phyloP scores from a whole-genome alignment of 1,140 invertebrate species.

The Muscidifurax raptorellus region DNA sequence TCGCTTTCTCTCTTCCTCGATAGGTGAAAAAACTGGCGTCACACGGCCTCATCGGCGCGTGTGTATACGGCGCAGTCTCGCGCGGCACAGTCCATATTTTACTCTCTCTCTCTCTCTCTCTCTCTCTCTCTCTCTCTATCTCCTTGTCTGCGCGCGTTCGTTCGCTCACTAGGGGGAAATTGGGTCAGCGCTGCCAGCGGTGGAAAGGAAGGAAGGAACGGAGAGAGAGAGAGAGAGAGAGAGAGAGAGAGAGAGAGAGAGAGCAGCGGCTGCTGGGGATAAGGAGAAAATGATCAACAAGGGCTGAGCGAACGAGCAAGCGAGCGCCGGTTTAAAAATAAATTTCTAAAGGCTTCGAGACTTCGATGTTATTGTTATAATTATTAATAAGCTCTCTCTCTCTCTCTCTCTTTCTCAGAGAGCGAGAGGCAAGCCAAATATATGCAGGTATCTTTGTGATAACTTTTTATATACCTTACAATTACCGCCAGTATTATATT shows the following conservation, averaged over 20 bases:
- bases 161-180: slow-evolving; percentile 34
- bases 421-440: slow-evolving; percentile 6
- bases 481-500: too few species aligned
- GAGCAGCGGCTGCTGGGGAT: slow-evolving; percentile 27
- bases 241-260: slow-evolving; percentile 33
- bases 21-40: slow-evolving; percentile 29
- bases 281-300: slow-evolving; percentile 49
- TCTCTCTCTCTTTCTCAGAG: slow-evolving; percentile 3
- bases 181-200: slow-evolving; percentile 30
- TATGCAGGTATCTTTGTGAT: background rate
- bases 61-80: background rate
- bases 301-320: slow-evolving; percentile 20
- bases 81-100: slow-evolving; percentile 36
- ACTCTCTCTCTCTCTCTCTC: slow-evolving; percentile 50
- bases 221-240: slow-evolving; percentile 30
- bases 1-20: background rate
- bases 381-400: slow-evolving; percentile 52
- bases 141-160: slow-evolving; percentile 1
- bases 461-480: too few species aligned
- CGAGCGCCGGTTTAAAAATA: slow-evolving; percentile 42
- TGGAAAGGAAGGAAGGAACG: slow-evolving; percentile 7
- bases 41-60: background rate
- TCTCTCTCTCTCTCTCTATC: slow-evolving; percentile 37
- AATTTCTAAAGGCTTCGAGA: slow-evolving; percentile 44
- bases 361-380: slow-evolving; percentile 44